Evolutionary conservation across 2,797 vertebrate genomes (phyloP), one percentile per base, ranked within the genome.

Genomic region (Synanceia verrucosa): DNA sequence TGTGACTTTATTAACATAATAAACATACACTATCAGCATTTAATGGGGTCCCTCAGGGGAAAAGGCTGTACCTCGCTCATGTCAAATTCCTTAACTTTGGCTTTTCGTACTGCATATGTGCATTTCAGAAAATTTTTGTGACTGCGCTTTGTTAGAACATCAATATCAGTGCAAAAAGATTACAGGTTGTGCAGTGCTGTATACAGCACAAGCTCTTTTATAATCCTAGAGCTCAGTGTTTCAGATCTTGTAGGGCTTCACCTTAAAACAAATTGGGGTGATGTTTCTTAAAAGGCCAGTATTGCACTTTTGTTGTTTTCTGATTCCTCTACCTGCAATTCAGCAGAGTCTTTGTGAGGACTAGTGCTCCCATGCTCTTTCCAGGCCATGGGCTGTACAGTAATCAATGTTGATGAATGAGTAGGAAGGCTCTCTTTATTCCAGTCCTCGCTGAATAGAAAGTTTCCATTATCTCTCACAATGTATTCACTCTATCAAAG

Each of bases 401-500:
- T 95, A 96, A 96, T 96, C 96, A 97, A 91, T 94, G 95, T 95
- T 96, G 96, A 98, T 96, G 95, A 97, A 96, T 94, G 94, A 95
- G 93, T 92, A 94, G 94, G 95, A 96, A 95, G 93, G 86, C 91
- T 93, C 95, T 95, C 95, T 97, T 97, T 96, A 97, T 96, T 96
- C 94, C 91, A 92, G 93, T 93, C 93, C 87, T 95, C 89, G 90
- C 92, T 94, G 94, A 97, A 97, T 94, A 97, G 94, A 97, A 97
- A 96, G 94, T 97, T 97, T 97, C 95, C 95, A 98, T 98, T 97
- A 98, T 96, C 96, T 97, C 92, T 78, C 91, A 94, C 95, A 95
- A 95, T 95, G 96, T 97, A 96, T 96, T 96, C 96, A 97, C 96
- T 98, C 95, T 91, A 96, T 98, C 97, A 97, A 95, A 95, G 91